Conservation (phyloP, 2,797 vertebrate genomes). For the Sciurus carolinensis region DNA sequence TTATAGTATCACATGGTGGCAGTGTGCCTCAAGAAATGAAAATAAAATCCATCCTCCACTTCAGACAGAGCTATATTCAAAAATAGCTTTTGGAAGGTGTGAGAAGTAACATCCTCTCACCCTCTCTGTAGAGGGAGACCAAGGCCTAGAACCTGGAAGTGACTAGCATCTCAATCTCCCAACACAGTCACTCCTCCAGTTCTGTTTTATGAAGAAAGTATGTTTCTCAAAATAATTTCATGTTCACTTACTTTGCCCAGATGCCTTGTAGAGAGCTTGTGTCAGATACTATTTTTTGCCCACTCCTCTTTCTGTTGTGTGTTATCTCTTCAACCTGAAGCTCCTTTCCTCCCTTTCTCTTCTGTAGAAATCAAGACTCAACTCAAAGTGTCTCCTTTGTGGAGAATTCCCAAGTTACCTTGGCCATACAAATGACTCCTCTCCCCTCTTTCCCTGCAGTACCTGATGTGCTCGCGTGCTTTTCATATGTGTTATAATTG, state of each 20-base stretch:
- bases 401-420: neutral
- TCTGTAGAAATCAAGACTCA: neutral
- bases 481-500: neutral
- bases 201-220: neutral
- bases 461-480: no score
- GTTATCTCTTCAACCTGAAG: neutral
- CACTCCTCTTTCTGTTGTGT: neutral
- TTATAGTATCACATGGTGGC: conserved; percentile 15
- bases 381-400: neutral
- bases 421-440: neutral
- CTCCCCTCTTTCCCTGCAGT: neutral
- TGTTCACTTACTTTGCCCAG: neutral
- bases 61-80: neutral
- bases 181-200: neutral
- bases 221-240: neutral
- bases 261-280: neutral
- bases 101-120: neutral
- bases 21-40: conserved; percentile 48
- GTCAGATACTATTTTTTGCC: no score
- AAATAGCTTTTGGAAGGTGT: neutral
- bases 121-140: neutral
- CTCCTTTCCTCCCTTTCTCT: neutral
- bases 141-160: neutral
- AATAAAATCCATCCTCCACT: neutral
- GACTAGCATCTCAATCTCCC: fast-evolving